Conservation (phyloP, 2,113 vertebrate species). For the Nothoprocta perdicaria region DNA sequence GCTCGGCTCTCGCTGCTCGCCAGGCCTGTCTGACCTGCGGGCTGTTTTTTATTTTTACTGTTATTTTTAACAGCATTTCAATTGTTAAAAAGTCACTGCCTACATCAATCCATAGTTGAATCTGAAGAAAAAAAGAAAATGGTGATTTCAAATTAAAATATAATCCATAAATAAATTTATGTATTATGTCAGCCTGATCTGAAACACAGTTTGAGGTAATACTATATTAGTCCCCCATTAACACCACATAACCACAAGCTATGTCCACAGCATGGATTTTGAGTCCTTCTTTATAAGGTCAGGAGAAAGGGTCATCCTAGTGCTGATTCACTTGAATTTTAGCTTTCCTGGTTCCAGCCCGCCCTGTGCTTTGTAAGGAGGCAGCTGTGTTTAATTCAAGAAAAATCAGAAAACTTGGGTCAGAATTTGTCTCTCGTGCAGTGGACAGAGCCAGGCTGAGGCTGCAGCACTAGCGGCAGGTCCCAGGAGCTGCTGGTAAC, state of each 20-base stretch:
- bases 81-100: neutral
- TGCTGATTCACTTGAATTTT: neutral
- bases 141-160: slow-evolving; percentile 6
- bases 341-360: neutral
- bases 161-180: neutral
- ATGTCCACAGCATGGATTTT: neutral
- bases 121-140: neutral
- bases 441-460: neutral
- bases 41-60: neutral
- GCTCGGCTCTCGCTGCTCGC: neutral
- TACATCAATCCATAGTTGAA: neutral
- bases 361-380: neutral
- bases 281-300: neutral
- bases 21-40: neutral
- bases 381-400: neutral
- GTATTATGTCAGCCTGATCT: neutral
- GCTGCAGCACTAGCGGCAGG: neutral
- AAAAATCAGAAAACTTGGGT: neutral
- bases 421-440: neutral
- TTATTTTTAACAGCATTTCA: neutral
- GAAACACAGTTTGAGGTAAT: neutral
- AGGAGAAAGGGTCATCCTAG: neutral
- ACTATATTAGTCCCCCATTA: neutral
- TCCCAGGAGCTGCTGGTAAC: neutral
- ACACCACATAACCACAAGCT: neutral